Evolutionary conservation across 2,888 invertebrate species (phyloP).

Genomic region (Lissonota sp.): DNA sequence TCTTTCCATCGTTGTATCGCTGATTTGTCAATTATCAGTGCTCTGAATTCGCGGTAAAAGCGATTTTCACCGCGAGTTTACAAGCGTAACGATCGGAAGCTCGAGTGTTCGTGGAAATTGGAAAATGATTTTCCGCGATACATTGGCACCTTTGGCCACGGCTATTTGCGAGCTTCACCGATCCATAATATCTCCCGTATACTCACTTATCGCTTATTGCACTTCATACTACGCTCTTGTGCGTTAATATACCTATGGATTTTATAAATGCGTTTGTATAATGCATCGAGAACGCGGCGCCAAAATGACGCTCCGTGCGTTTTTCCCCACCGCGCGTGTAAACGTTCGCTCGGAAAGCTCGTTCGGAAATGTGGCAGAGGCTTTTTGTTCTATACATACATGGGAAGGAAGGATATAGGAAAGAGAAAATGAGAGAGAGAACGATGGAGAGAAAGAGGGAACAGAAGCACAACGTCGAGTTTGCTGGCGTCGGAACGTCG

Average conservation of each 20-base stretch:
- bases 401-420: constrained; percentile 37
- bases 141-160: neutral
- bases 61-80: neutral
- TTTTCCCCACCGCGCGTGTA: constrained; percentile 55
- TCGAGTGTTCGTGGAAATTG: neutral
- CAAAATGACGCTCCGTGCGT: constrained; percentile 41
- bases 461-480: constrained; percentile 48
- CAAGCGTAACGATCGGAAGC: neutral
- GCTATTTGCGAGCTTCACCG: neutral
- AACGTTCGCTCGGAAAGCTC: constrained; percentile 68
- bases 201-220: constrained; percentile 1
- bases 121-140: neutral
- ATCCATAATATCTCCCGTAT: constrained; percentile 14
- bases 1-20: too few species aligned
- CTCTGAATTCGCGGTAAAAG: neutral
- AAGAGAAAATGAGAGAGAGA: constrained; percentile 11
- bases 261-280: too few species aligned
- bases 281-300: constrained; percentile 47
- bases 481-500: constrained; percentile 59
- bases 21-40: neutral
- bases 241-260: too few species aligned
- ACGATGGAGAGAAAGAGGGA: constrained; percentile 15
- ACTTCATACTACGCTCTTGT: too few species aligned
- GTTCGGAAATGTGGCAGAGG: constrained; percentile 67
- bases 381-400: constrained; percentile 66